Evolutionary conservation across 2,888 invertebrate species (phyloP), one percentile per base, ranked within the genome.

Genomic region (Chymomyza amoena): DNA sequence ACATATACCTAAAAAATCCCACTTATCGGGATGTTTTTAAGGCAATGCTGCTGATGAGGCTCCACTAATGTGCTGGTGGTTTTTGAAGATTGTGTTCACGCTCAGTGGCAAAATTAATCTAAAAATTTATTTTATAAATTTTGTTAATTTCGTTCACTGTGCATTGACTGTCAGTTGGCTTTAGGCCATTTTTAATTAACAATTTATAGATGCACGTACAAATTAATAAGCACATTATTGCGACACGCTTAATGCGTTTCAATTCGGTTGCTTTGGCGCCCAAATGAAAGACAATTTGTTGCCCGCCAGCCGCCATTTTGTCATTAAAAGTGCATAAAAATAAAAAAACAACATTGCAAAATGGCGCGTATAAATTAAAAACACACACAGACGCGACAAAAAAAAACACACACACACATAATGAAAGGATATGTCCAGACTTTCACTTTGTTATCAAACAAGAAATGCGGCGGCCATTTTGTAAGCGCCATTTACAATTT

Each of bases 401-500:
- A n/a, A n/a, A n/a, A n/a, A n/a, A n/a, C 68, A 66, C n/a, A n/a
- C n/a, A n/a, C n/a, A n/a, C n/a, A n/a, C 45, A 32, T 39, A 16
- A 18, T 62, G 54, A 60, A 10, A 62, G 52, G 68, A 64, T 73
- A 68, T 61, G 56, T 25, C 25, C 64, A 63, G 69, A 81, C 82
- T 79, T 80, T 80, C 71, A 79, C 77, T 80, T 82, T 80, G 80
- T 82, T 82, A 80, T 77, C 77, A 75, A n/a, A 79, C 62, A 67
- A 59, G 32, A 6, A 20, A 16, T 4, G 18, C 10, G n/a, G n/a
- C n/a, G 13, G 20, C 61, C 61, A 61, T 61, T 61, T 61, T 61
- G 61, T 20, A 51, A 50, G 39, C 28, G 18, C 5, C 62, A 13
- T 20, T 25, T 25, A 15, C 15, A n/a, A 18, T n/a, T 70, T 57